phyloP scores from a whole-genome alignment of 2,888 invertebrate genomes.

The Peribatodes rhomboidaria region DNA sequence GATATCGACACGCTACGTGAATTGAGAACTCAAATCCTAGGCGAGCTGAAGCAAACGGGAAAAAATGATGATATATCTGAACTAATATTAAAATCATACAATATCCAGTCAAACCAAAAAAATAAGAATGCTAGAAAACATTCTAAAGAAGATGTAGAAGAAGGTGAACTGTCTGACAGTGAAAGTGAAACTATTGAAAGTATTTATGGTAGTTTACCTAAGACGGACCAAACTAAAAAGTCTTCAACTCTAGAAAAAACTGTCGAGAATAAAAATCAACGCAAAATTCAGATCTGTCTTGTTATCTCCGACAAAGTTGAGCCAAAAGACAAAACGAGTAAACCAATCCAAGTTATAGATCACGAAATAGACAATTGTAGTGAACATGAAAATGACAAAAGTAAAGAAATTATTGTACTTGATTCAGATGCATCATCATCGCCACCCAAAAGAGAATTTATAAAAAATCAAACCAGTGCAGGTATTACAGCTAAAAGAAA shows the following conservation, averaged over 20 bases:
- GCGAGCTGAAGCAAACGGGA: constrained; percentile 79
- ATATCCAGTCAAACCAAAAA: constrained; percentile 52
- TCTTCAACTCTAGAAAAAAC: constrained; percentile 44
- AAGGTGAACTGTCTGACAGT: constrained; percentile 81
- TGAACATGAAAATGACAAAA: constrained; percentile 38
- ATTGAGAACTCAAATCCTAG: constrained; percentile 78
- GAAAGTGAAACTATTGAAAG: constrained; percentile 80
- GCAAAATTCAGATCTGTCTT: constrained; percentile 74
- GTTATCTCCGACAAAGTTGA: constrained; percentile 59
- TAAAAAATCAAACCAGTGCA: not conserved
- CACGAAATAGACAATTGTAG: constrained; percentile 68
- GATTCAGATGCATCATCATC: constrained; percentile 36
- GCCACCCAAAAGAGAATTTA: constrained; percentile 17
- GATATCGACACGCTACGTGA: constrained; percentile 81
- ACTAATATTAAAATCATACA: constrained; percentile 77
- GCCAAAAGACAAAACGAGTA: constrained; percentile 21
- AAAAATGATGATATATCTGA: constrained; percentile 79
- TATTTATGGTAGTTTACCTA: constrained; percentile 74
- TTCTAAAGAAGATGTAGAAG: constrained; percentile 68
- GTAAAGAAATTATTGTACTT: constrained; percentile 32
- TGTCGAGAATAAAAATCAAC: constrained; percentile 53
- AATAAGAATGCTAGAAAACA: constrained; percentile 40
- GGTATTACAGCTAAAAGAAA: constrained; percentile 8
- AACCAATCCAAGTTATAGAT: constrained; percentile 45
- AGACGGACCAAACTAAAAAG: constrained; percentile 58